Conservation (phyloP, 2,113 vertebrate genomes). For the Platichthys stellatus region DNA sequence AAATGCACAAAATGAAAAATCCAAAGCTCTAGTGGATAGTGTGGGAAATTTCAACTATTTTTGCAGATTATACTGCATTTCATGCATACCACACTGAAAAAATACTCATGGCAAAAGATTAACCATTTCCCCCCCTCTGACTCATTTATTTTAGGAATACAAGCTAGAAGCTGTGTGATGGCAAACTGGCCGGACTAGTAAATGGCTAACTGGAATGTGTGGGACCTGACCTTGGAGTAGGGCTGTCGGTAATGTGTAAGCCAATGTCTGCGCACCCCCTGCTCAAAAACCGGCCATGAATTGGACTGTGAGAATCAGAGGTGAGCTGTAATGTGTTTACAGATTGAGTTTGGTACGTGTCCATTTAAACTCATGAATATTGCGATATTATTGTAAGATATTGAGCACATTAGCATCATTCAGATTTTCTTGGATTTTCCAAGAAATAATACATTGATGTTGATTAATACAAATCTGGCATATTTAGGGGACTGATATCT, state of each 20-base stretch:
- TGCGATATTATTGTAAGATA: background rate
- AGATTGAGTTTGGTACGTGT: background rate
- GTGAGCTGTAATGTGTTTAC: conserved; percentile 27
- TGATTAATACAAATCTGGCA: too few species aligned
- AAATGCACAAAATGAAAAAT: background rate
- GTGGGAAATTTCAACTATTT: background rate
- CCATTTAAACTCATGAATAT: background rate
- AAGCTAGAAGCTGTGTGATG: conserved; percentile 36
- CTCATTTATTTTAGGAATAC: conserved; percentile 43
- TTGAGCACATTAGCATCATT: too few species aligned
- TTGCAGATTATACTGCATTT: conserved; percentile 11
- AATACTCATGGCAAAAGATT: conserved; percentile 24
- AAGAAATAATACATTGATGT: too few species aligned
- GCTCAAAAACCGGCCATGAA: conserved; percentile 48
- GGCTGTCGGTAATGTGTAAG: conserved; percentile 71
- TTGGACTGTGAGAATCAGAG: conserved; percentile 29
- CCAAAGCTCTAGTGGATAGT: background rate
- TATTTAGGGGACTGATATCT: too few species aligned
- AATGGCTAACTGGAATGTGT: conserved; percentile 73
- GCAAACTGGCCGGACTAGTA: conserved; percentile 58
- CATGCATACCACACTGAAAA: conserved; percentile 7
- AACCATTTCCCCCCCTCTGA: conserved; percentile 29
- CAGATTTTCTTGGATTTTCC: too few species aligned
- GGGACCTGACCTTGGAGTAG: conserved; percentile 42
- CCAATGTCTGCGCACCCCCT: conserved; percentile 7